These are phyloP conservation scores for Thaumetopoea pityocampa DNA, from an alignment of 1,140 invertebrate genomes.

Conservation along the genomic window DNA sequence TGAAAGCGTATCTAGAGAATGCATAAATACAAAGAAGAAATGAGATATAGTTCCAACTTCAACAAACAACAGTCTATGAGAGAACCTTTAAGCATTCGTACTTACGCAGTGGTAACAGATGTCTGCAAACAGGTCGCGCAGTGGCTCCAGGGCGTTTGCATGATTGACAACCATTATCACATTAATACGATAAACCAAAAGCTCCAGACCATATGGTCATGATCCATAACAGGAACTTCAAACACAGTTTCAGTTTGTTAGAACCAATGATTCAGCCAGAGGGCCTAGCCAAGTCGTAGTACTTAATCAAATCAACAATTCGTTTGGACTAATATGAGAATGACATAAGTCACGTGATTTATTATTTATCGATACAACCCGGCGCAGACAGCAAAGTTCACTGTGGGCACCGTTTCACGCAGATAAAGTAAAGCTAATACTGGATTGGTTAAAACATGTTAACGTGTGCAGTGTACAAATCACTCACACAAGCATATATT, in stretches of 20 bases:
- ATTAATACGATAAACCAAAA: slow-evolving; percentile 70
- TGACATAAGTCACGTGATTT: too few species aligned
- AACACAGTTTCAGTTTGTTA: slow-evolving; percentile 23
- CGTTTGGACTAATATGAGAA: too few species aligned
- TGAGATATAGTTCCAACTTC: slow-evolving; percentile 39
- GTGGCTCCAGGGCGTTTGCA: slow-evolving; percentile 63
- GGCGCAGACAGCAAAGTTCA: too few species aligned
- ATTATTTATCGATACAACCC: too few species aligned
- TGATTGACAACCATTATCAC: slow-evolving; percentile 73
- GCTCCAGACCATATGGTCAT: slow-evolving; percentile 45
- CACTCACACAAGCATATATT: too few species aligned
- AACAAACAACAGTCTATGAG: slow-evolving; percentile 68
- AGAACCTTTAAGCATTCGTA: slow-evolving; percentile 63
- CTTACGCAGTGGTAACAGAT: slow-evolving; percentile 62
- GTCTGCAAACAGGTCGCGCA: slow-evolving; percentile 57
- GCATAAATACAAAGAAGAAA: slow-evolving; percentile 58
- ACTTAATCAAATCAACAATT: too few species aligned
- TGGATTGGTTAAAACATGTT: too few species aligned
- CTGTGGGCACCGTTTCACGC: too few species aligned
- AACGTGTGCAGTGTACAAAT: too few species aligned
- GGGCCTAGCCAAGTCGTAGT: too few species aligned
- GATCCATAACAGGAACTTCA: slow-evolving; percentile 36
- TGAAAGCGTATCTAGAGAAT: slow-evolving; percentile 56
- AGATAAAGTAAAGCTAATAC: too few species aligned
- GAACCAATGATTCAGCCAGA: too few species aligned